Base-by-base conservation (phyloP, 1,140 invertebrate species). In the Gryllus bimaculatus region DNA sequence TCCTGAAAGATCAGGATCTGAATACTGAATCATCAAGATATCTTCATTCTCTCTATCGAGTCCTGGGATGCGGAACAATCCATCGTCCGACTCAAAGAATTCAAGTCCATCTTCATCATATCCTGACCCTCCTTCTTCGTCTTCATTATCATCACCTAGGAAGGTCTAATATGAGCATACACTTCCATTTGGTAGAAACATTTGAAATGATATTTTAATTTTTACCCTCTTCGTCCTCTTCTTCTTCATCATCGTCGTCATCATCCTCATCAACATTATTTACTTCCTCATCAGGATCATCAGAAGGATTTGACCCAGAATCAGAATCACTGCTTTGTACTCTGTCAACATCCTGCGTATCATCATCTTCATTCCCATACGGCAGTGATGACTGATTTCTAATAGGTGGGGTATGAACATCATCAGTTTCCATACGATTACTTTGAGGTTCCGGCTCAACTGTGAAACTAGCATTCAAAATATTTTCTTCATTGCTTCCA, bases 81-180 rank as follows among this genome's bases (percentile, higher is more conserved):
- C 85, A 81, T 86, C 87, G 20, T 87, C 87, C 8, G 84, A 85
- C 78, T 86, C 89, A 83, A 86, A 89, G 82, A 84, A 87, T 80
- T 86, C 89, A 83, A 88, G 84, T 21, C 83, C 85, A 78, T 85
- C 87, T 78, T 88, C 87, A 79, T 88, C 87, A 79, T 87, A 85
- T n/a, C 88, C 84, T 81, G 86, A 90, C 47, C 90, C 91, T 80
- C 92, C 92, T 79, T 92, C 91, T 48, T 91, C 91, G 10, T 90
- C 90, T 73, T 91, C 90, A 75, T 78, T 66, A 73, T 87, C 86
- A 80, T 87, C 86, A 12, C 85, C 86, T 85, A 79, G 47, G 48
- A 81, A 54, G n/a, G 18, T n/a, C 8, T 8, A 2, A 77, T 48
- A 6, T 21, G 18, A 48, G 48, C 20, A 47, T 1, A 13, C 8